Base-by-base conservation (phyloP, 2,797 vertebrate species). In the Coregonus sp. region DNA sequence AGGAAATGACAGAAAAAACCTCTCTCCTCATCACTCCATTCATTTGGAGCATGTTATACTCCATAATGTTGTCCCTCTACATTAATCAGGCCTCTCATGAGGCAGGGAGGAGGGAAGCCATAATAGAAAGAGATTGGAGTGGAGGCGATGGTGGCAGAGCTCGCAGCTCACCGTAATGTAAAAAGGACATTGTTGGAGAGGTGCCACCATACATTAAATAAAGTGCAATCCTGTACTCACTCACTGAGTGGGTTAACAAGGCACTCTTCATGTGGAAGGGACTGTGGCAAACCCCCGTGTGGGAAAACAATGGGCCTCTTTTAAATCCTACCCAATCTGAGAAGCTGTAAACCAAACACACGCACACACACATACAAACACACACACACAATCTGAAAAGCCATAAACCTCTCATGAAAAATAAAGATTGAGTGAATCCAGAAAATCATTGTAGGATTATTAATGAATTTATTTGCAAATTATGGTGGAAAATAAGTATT, bases 201-300 rank as follows among this genome's bases (percentile, higher is more conserved):
- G 25, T 25, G 25, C 25, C 25, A 25, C 25, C 25, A 25, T 25
- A 1, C 25, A 88, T 92, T 92, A 92, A 85, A 91, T 87, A 90
- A 92, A 92, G 90, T 92, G 90, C 89, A 88, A 88, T 92, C 81
- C 73, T 83, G 80, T 79, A 63, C 83, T 86, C 51, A 63, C 81
- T 85, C 54, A 47, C 85, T 80, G 83, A 88, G 87, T 86, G 85
- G 85, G 86, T 89, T 92, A 92, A 90, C 84, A 88, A 88, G 87
- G 79, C 83, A 76, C 78, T 86, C 82, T 85, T 73, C 76, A 78
- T 74, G 80, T 81, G 82, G 81, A 84, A 82, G 82, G 5, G 7
- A 29, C 85, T 84, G 0, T 59, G 54, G 54, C 54, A n/a, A n/a
- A 20, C 1, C 16, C 16, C 18, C 14, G 69, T 63, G 79, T 80